Evolutionary conservation across 1,140 invertebrate species (phyloP).

Genomic region (Drosophila arizonae): DNA sequence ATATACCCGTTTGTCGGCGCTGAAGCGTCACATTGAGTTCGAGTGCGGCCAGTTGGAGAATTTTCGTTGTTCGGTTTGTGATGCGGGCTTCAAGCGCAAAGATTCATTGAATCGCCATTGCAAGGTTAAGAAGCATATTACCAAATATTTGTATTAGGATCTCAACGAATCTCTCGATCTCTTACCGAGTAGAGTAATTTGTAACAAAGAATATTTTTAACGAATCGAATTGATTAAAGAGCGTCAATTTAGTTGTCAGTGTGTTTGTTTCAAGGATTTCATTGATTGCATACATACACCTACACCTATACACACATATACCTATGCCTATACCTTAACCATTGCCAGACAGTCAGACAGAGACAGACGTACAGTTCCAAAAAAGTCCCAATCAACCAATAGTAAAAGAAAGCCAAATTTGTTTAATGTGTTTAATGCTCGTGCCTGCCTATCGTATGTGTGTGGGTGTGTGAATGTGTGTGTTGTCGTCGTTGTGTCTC

Average conservation of each 20-base stretch:
- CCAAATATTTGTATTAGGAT: constrained; percentile 72
- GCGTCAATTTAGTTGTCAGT: not conserved
- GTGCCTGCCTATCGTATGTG: constrained; percentile 17
- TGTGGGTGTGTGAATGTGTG: constrained; percentile 33
- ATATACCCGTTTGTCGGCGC: constrained; percentile 66
- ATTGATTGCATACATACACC: constrained; percentile 7
- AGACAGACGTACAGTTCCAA: constrained; percentile 6
- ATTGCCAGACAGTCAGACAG: not conserved
- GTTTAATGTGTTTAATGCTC: constrained; percentile 28
- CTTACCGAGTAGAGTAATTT: not conserved
- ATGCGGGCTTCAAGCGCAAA: constrained; percentile 75
- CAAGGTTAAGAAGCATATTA: constrained; percentile 72
- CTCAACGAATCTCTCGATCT: not conserved
- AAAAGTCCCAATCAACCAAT: constrained; percentile 63
- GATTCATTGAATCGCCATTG: constrained; percentile 82
- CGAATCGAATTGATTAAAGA: constrained; percentile 25
- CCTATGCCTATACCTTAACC: too few relatives aligned
- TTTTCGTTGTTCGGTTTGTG: constrained; percentile 67
- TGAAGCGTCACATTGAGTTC: constrained; percentile 73
- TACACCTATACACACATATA: not conserved
- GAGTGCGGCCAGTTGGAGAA: constrained; percentile 60
- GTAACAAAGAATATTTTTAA: constrained; percentile 12
- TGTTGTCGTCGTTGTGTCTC: constrained; percentile 2
- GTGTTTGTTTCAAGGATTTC: constrained; percentile 23
- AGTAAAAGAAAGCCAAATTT: constrained; percentile 44